phyloP scores from a whole-genome alignment of 2,113 vertebrate species.

The Furnarius figulus region DNA sequence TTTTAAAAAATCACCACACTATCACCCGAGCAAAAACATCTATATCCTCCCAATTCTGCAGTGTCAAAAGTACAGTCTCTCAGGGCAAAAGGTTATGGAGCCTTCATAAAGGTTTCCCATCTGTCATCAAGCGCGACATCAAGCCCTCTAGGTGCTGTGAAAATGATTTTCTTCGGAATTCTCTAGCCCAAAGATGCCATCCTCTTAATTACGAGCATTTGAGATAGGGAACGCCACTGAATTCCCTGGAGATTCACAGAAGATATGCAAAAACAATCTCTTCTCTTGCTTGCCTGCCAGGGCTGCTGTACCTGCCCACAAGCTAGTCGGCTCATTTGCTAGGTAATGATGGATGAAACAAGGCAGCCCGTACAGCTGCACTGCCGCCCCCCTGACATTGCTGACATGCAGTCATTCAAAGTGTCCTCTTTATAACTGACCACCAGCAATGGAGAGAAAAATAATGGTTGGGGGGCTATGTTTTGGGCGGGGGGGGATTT shows the following conservation, averaged over 20 bases:
- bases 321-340: conserved; percentile 38
- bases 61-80: conserved; percentile 62
- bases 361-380: conserved; percentile 10
- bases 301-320: conserved; percentile 60
- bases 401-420: not conserved
- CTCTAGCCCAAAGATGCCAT: conserved; percentile 61
- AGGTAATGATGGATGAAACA: conserved; percentile 5
- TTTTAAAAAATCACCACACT: conserved; percentile 47
- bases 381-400: not conserved
- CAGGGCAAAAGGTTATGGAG: conserved; percentile 46
- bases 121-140: conserved; percentile 43
- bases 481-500: not conserved
- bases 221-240: conserved; percentile 59
- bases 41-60: conserved; percentile 36
- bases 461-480: not conserved
- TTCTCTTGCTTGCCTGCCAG: conserved; percentile 53
- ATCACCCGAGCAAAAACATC: conserved; percentile 57
- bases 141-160: conserved; percentile 56
- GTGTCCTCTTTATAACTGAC: not conserved
- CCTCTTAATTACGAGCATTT: conserved; percentile 71
- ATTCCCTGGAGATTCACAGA: conserved; percentile 48
- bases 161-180: conserved; percentile 52
- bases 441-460: not conserved
- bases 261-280: conserved; percentile 63
- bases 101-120: conserved; percentile 61